Evolutionary conservation across 2,888 invertebrate genomes (phyloP), one percentile per base, ranked within the genome.

Genomic region (Xestoiulus laeticollis): DNA sequence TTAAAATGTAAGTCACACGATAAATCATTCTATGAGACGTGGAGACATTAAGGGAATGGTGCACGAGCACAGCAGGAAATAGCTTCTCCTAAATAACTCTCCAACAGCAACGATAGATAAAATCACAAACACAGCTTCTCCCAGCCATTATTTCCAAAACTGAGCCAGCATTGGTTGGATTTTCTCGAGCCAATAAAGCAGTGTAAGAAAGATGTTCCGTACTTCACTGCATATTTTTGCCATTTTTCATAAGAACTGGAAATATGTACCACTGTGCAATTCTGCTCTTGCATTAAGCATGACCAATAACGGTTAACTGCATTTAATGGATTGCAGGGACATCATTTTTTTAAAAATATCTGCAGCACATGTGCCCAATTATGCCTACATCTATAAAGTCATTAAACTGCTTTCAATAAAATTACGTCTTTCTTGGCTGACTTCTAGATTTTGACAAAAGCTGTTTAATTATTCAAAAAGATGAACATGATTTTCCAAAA

Each of bases 1-100:
- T 84, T 32, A 38, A 84, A 38, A 84, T 84, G 32, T 38, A 84
- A 38, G 84, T 84, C 84, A 84, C 19, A 19, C 38, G 19, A 84
- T 84, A 84, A 84, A 84, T 84, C 84, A 84, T 84, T 30, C 33
- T 22, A 84, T 3, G 38, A 68, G 59, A 26, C 59, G 22, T 19
- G 59, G 12, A 26, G 59, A 22, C 59, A 68, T 68, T 68, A 68
- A 68, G 59, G 59, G 59, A 68, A 68, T 68, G 22, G 59, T 68
- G 59, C 59, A 22, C 59, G 26, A n/a, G 19, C 22, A 22, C 59
- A 68, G 59, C 59, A 68, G 59, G 59, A 68, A 68, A 68, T 68
- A 68, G 59, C 59, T 22, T 68, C 59, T 26, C 22, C 22, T 68
- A 68, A 59, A 59, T 68, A 68, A 26, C 59, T 68, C 22, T 68